These are phyloP conservation scores for Thaumetopoea pityocampa DNA, from an alignment of 1,140 invertebrate genomes.

Conservation along the genomic window DNA sequence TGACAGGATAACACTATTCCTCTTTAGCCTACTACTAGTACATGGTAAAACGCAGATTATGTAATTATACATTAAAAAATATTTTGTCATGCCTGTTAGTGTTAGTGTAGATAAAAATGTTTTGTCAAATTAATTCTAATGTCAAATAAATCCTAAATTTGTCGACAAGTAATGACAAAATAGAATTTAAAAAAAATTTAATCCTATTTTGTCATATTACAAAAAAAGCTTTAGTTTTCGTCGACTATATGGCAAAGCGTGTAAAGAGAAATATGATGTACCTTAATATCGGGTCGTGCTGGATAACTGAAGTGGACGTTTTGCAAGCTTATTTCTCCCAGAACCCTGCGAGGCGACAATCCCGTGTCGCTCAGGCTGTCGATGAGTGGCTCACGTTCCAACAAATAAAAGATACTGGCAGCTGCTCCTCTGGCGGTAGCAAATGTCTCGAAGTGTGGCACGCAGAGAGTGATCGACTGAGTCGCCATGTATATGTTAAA, in stretches of 20 bases:
- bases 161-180: neutral
- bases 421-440: conserved; percentile 51
- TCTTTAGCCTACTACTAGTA: too few relatives aligned
- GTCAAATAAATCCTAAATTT: neutral
- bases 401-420: conserved; percentile 40
- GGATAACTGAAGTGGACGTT: conserved; percentile 89
- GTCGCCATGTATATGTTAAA: conserved; percentile 83
- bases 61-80: too few relatives aligned
- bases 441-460: conserved; percentile 84
- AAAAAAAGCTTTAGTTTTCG: too few relatives aligned
- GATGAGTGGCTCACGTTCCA: conserved; percentile 47
- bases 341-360: conserved; percentile 77
- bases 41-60: too few relatives aligned
- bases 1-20: too few relatives aligned
- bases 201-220: neutral
- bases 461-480: conserved; percentile 86
- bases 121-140: too few relatives aligned
- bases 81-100: too few relatives aligned
- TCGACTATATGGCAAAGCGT: too few relatives aligned
- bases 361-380: conserved; percentile 76
- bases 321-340: conserved; percentile 84
- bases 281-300: conserved; percentile 83
- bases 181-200: too few relatives aligned
- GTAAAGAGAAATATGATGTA: conserved; percentile 31
- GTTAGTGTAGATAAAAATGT: too few relatives aligned